phyloP scores from a whole-genome alignment of 2,797 vertebrate species.

The Silurus lanzhouensis region DNA sequence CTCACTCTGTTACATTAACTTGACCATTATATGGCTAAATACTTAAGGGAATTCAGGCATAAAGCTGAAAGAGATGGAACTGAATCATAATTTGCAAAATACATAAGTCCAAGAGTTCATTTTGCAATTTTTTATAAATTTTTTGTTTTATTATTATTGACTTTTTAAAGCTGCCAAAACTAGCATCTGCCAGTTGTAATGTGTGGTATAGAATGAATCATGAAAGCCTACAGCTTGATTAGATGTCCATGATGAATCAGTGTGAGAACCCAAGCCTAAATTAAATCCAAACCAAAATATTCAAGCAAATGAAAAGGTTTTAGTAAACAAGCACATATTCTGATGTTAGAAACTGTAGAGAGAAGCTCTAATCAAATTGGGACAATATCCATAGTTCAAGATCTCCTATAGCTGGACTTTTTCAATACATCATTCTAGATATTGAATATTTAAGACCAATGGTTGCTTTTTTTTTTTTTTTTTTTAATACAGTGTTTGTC shows the following conservation, averaged over 20 bases:
- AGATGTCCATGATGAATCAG: not conserved
- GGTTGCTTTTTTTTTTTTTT: too few relatives aligned
- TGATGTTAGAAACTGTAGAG: not conserved
- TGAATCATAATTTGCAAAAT: not conserved
- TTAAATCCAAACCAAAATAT: not conserved
- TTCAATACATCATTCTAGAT: not conserved
- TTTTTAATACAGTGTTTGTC: too few relatives aligned
- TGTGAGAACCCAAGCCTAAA: not conserved
- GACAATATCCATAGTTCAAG: not conserved
- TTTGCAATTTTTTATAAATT: not conserved
- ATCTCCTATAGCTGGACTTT: not conserved
- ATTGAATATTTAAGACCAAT: too few relatives aligned
- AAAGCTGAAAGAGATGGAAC: not conserved
- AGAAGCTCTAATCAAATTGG: not conserved
- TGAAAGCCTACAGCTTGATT: not conserved
- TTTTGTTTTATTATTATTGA: too few relatives aligned
- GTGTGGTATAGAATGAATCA: not conserved
- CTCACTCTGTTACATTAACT: not conserved
- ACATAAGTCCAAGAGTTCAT: not conserved
- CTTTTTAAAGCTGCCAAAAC: not conserved
- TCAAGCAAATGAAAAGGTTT: not conserved
- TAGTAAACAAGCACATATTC: not conserved
- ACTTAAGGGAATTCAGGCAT: too few relatives aligned
- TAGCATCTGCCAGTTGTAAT: not conserved
- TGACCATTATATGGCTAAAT: not conserved